These are phyloP conservation scores for Epizoanthus fatuus DNA, from an alignment of 92 coral and sea anemone genomes.

Conservation along the genomic window DNA sequence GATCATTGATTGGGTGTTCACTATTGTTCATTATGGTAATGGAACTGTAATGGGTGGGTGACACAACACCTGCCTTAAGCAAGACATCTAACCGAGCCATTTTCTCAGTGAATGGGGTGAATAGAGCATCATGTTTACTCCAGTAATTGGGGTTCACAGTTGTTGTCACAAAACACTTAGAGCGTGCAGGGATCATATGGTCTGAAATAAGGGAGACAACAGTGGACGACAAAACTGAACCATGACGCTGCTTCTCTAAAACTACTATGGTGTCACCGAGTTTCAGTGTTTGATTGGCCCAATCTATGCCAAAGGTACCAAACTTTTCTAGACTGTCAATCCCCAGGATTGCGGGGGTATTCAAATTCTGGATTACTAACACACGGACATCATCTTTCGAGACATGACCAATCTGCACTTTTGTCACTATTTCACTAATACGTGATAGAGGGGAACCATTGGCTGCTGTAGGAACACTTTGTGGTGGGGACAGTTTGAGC, in stretches of 20 bases:
- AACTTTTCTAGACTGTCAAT: constrained; percentile 41
- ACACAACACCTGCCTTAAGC: constrained; percentile 14
- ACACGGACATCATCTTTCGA: constrained; percentile 36
- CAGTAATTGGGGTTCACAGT: background rate
- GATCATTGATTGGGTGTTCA: constrained; percentile 47
- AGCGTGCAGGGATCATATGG: constrained; percentile 21
- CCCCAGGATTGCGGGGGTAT: constrained; percentile 44
- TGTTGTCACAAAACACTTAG: constrained; percentile 40
- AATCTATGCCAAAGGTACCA: constrained; percentile 42
- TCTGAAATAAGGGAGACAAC: constrained; percentile 4
- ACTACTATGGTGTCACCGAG: background rate
- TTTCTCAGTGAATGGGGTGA: constrained; percentile 15
- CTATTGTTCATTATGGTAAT: constrained; percentile 44
- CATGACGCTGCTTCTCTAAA: constrained; percentile 27
- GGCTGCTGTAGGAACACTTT: constrained; percentile 48
- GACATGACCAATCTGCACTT: constrained; percentile 54
- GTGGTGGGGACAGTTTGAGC: constrained; percentile 30
- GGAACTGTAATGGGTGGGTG: background rate
- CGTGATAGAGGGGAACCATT: constrained; percentile 35
- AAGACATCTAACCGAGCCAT: constrained; percentile 21
- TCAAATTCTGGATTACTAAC: constrained; percentile 38
- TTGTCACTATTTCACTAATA: constrained; percentile 34
- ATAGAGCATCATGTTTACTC: background rate
- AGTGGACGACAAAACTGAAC: constrained; percentile 17
- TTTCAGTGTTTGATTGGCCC: constrained; percentile 4